Evolutionary conservation across 2,888 invertebrate species (phyloP), one percentile per base, ranked within the genome.

Genomic region (Vannuccia rotundouncinata): DNA sequence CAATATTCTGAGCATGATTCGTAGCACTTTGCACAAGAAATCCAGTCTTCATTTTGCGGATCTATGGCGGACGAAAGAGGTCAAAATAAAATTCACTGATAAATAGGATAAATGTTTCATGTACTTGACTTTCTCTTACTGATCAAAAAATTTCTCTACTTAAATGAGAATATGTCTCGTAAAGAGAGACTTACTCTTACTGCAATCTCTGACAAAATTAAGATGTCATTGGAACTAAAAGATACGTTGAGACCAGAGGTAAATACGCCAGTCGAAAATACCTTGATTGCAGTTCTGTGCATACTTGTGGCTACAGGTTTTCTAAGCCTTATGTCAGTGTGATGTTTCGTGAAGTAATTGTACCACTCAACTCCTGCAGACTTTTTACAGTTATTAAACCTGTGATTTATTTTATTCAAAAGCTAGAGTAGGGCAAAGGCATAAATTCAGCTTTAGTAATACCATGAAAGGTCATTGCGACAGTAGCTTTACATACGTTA

Each of bases 21-120:
- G 66, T 66, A 27, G 66, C 66, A 66, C 66, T 66, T 66, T 2
- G 66, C 66, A 66, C 66, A 66, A 66, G 66, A 66, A 66, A 66
- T 66, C 66, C 66, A 66, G 25, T 66, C 66, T 66, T 66, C 66
- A 2, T 66, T 66, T 66, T 17, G 10, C 13, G 45, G 66, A 66
- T 66, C 66, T 22, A 66, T 27, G 66, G n/a, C n/a, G n/a, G n/a
- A n/a, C n/a, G n/a, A n/a, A n/a, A n/a, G n/a, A n/a, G n/a, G n/a
- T n/a, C n/a, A n/a, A n/a, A n/a, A n/a, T n/a, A n/a, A n/a, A n/a
- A n/a, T n/a, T n/a, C n/a, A n/a, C n/a, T n/a, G n/a, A n/a, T n/a
- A n/a, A n/a, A n/a, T n/a, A n/a, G n/a, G n/a, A n/a, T n/a, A n/a
- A n/a, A n/a, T n/a, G n/a, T n/a, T n/a, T n/a, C n/a, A n/a, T n/a